Base-by-base conservation (phyloP, 2,797 vertebrate species). In the Channa striata region DNA sequence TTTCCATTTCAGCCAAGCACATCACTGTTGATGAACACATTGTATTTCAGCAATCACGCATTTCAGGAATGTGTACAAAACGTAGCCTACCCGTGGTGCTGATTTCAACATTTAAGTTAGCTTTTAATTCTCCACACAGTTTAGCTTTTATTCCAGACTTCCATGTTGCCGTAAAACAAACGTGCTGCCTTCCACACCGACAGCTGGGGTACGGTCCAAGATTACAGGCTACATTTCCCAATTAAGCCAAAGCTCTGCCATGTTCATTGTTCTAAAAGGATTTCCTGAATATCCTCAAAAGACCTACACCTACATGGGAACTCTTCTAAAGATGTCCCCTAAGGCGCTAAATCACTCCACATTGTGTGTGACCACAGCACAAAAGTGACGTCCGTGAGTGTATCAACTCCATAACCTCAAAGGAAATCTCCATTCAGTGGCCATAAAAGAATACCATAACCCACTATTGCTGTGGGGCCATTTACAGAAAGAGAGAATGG, bases 381-480 rank as follows among this genome's bases (percentile, higher is more conserved):
- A 91, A 86, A 92, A 88, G 88, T 90, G 80, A 87, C 57, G 82
- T 84, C 78, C 73, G 73, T 66, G 87, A 90, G 90, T 89, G 87
- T 92, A 91, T 92, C 89, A 82, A 87, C 87, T 90, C 83, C 71
- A 83, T 80, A 89, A 91, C 90, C 90, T 92, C 89, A 91, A 93
- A 92, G 91, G 89, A 89, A 91, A 90, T 87, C 87, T 90, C 87
- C 79, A 86, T 92, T 92, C 83, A 92, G 64, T 4, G 40, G 52
- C 75, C 70, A 90, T 89, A 89, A 90, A 90, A 82, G 90, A 85
- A 73, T 30, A 79, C 80, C 87, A 86, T 77, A 85, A 69, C 66
- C 43, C 48, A 50, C 74, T 68, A 82, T 89, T 43, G 74, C 82
- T 87, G 76, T 72, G 63, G 85, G 87, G 88, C 85, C 73, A 58